These are phyloP conservation scores for Kuschelorhynchus macadamiae DNA, from an alignment of 2,888 invertebrate species.

Conservation along the genomic window DNA sequence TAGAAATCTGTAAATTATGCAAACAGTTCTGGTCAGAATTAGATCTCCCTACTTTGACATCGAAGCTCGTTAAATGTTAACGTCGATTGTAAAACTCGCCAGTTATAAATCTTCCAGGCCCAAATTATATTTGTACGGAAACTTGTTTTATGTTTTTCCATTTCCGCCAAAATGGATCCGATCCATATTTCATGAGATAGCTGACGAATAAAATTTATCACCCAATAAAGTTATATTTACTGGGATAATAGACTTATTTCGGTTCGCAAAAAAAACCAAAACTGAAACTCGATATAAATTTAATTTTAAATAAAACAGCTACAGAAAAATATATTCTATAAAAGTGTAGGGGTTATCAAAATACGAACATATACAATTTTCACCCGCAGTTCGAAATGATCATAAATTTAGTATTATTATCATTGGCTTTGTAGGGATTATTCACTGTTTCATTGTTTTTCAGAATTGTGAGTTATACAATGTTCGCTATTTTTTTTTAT, in stretches of 20 bases:
- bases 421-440: too few species aligned
- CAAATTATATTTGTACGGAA: constrained; percentile 67
- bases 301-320: too few species aligned
- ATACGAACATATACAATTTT: too few species aligned
- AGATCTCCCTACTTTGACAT: constrained; percentile 64
- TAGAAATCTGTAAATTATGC: constrained; percentile 61
- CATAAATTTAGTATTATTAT: too few species aligned
- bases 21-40: constrained; percentile 61
- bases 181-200: constrained; percentile 62
- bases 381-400: too few species aligned
- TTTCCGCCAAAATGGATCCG: constrained; percentile 59
- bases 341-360: too few species aligned
- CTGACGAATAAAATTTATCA: constrained; percentile 57
- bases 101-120: constrained; percentile 66
- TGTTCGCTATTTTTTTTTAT: too few species aligned
- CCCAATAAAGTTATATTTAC: constrained; percentile 54
- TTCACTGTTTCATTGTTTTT: too few species aligned
- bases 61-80: constrained; percentile 66
- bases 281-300: too few species aligned
- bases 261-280: constrained; percentile 16
- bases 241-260: constrained; percentile 38
- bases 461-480: too few species aligned
- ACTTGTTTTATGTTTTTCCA: constrained; percentile 61
- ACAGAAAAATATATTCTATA: too few species aligned
- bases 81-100: constrained; percentile 68